phyloP scores from a whole-genome alignment of 2,888 invertebrate genomes.

The Biston stratarius region DNA sequence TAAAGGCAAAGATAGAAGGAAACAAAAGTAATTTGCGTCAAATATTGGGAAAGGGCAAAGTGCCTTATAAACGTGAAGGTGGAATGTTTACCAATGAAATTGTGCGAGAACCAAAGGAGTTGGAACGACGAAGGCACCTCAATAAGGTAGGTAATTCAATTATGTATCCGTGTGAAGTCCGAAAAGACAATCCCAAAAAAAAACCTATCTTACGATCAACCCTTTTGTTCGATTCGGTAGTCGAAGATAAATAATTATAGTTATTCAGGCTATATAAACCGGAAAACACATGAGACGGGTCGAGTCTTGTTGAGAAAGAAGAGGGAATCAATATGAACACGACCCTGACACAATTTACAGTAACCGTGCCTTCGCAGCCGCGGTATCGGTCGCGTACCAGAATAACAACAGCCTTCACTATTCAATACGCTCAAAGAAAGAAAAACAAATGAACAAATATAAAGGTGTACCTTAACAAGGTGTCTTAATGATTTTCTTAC shows the following conservation, averaged over 20 bases:
- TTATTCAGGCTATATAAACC: conserved; percentile 62
- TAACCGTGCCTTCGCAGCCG: conserved; percentile 69
- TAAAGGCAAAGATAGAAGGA: conserved; percentile 10
- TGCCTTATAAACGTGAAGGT: conserved; percentile 36
- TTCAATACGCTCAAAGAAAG: conserved; percentile 61
- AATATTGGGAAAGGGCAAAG: conserved; percentile 34
- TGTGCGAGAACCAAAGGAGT: conserved; percentile 27
- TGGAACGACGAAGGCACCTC: conserved; percentile 28
- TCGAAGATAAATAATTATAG: conserved; percentile 59
- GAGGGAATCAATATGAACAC: conserved; percentile 77
- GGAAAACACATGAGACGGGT: conserved; percentile 71
- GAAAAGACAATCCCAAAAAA: conserved; percentile 38
- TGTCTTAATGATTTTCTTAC: not conserved
- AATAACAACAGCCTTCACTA: conserved; percentile 74
- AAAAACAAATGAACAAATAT: conserved; percentile 57
- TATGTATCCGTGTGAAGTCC: conserved; percentile 28
- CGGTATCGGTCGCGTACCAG: conserved; percentile 66
- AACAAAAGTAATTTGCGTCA: conserved; percentile 28
- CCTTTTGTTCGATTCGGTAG: conserved; percentile 48
- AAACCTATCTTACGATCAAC: conserved; percentile 45
- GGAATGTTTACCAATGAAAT: conserved; percentile 37
- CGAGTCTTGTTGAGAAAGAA: conserved; percentile 73
- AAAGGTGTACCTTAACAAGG: conserved; percentile 15
- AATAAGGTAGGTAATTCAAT: conserved; percentile 36
- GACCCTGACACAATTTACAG: conserved; percentile 84